phyloP scores from a whole-genome alignment of 2,797 vertebrate genomes.

The Amblyopsis hoosieri region DNA sequence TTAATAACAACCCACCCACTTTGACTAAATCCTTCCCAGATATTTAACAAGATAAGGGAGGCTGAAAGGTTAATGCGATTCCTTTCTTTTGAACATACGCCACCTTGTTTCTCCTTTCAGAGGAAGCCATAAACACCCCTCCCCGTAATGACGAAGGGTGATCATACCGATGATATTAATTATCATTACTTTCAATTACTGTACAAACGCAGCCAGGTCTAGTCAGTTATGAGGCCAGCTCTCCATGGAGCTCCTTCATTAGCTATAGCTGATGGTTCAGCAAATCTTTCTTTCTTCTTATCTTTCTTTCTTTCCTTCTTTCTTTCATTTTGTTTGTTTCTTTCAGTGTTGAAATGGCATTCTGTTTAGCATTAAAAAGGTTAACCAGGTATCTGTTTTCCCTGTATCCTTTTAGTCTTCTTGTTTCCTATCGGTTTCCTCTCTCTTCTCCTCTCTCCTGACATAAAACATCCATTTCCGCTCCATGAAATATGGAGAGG shows the following conservation, averaged over 20 bases:
- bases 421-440: not conserved
- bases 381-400: too few relatives aligned
- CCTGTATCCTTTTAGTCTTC: not conserved
- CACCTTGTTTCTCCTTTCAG: constrained; percentile 62
- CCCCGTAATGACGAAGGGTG: constrained; percentile 67
- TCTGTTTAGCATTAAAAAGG: too few relatives aligned
- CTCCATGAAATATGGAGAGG: constrained; percentile 76
- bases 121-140: constrained; percentile 70
- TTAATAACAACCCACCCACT: constrained; percentile 49
- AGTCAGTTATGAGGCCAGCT: constrained; percentile 74
- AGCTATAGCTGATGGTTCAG: constrained; percentile 61
- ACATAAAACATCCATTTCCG: constrained; percentile 77
- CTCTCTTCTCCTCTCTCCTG: constrained; percentile 21
- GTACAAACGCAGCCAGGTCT: constrained; percentile 69
- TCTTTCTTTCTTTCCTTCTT: constrained; percentile 6
- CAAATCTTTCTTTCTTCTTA: constrained; percentile 32
- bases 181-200: constrained; percentile 82
- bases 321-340: not conserved
- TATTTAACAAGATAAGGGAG: constrained; percentile 65
- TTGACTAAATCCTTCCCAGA: constrained; percentile 48
- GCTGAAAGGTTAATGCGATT: constrained; percentile 75
- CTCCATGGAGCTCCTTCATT: constrained; percentile 78
- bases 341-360: too few relatives aligned
- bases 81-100: constrained; percentile 59
- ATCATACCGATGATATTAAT: constrained; percentile 82